Evolutionary conservation across 92 coral and sea anemone species (phyloP).

Genomic region (Scolanthus callimorphus): DNA sequence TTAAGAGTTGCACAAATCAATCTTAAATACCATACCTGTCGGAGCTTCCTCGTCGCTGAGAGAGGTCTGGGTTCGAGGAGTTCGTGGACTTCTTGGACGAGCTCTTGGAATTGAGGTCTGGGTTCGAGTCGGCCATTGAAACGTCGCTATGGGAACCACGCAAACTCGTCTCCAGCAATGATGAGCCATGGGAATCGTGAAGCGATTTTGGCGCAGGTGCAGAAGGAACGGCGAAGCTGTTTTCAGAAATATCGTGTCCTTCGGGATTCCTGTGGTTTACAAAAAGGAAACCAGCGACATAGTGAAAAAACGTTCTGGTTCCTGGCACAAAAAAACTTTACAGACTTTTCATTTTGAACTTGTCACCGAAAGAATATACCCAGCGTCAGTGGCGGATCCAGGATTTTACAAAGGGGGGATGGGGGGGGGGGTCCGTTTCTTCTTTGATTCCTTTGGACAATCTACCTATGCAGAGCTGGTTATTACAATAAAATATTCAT

Average conservation of each 20-base stretch:
- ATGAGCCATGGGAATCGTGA: slow-evolving; percentile 64
- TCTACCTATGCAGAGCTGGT: too few relatives aligned
- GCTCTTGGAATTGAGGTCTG: slow-evolving; percentile 47
- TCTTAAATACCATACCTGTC: slow-evolving; percentile 34
- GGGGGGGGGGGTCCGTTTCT: too few relatives aligned
- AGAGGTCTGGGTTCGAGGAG: slow-evolving; percentile 52
- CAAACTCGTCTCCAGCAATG: slow-evolving; percentile 70
- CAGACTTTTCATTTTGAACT: too few relatives aligned
- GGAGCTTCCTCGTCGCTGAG: slow-evolving; percentile 67
- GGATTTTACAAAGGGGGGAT: too few relatives aligned
- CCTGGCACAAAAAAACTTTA: too few relatives aligned
- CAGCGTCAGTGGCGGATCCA: too few relatives aligned
- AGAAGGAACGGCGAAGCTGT: slow-evolving; percentile 63
- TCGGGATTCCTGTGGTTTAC: slow-evolving; percentile 5
- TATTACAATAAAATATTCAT: too few relatives aligned
- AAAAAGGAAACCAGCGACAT: too few relatives aligned
- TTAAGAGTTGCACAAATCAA: too few relatives aligned
- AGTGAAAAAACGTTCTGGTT: too few relatives aligned
- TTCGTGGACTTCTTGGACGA: slow-evolving; percentile 31
- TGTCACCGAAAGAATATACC: too few relatives aligned
- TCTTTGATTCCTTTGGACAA: too few relatives aligned
- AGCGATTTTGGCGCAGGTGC: slow-evolving; percentile 55
- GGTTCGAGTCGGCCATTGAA: slow-evolving; percentile 68
- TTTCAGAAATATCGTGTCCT: background rate
- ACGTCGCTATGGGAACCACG: slow-evolving; percentile 67